Conservation (phyloP, 2,888 invertebrate genomes). For the Eupeodes latifasciatus region DNA sequence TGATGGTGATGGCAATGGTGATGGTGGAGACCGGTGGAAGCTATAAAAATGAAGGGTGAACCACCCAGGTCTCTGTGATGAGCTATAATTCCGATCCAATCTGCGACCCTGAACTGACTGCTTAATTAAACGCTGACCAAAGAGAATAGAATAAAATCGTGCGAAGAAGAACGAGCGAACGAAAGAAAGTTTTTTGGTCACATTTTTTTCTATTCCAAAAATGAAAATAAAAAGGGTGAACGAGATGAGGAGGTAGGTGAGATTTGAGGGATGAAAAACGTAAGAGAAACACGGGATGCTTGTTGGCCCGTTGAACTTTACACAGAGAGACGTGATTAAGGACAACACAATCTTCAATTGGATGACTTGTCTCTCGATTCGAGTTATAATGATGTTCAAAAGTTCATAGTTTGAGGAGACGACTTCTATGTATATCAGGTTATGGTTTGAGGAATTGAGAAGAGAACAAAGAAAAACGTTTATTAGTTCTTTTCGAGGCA, state of each 20-base stretch:
- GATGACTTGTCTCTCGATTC: slow-evolving; percentile 63
- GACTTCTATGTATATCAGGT: background rate
- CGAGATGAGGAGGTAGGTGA: background rate
- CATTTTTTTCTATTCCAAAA: slow-evolving; percentile 40
- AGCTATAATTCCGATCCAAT: slow-evolving; percentile 76
- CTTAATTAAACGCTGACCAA: slow-evolving; percentile 76
- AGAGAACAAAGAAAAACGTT: background rate
- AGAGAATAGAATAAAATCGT: slow-evolving; percentile 37
- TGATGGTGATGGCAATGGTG: no score
- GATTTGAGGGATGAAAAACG: background rate
- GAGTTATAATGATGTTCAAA: slow-evolving; percentile 56
- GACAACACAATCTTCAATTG: slow-evolving; percentile 73
- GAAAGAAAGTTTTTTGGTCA: slow-evolving; percentile 64
- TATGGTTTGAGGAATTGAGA: background rate
- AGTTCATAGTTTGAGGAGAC: background rate
- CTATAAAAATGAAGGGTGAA: background rate
- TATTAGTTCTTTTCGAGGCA: background rate
- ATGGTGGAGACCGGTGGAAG: no score
- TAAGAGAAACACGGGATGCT: background rate
- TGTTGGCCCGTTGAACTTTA: slow-evolving; percentile 56
- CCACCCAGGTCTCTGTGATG: slow-evolving; percentile 54
- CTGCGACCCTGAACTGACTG: slow-evolving; percentile 77
- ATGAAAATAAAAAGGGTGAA: background rate
- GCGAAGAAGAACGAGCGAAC: background rate
- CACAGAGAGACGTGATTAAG: slow-evolving; percentile 61